These are phyloP conservation scores for Drosophila ironensis DNA, from an alignment of 1,140 invertebrate genomes.

Conservation along the genomic window DNA sequence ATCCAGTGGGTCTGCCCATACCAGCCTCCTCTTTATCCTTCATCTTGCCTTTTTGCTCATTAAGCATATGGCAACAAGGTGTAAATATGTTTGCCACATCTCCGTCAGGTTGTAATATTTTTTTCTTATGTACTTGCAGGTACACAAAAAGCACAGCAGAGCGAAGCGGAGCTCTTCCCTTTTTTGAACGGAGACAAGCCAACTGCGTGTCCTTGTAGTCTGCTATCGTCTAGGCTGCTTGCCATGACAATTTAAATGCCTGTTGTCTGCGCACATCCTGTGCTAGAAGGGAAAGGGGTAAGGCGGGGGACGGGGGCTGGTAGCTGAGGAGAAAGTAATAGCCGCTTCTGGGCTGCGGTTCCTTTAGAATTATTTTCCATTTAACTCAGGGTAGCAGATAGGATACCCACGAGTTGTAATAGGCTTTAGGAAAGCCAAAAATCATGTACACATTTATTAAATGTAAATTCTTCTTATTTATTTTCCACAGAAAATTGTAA, in stretches of 20 bases:
- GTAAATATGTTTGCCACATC: conserved; percentile 57
- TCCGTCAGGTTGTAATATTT: conserved; percentile 35
- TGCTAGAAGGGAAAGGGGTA: background rate
- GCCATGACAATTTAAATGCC: conserved; percentile 76
- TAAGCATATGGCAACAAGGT: conserved; percentile 76
- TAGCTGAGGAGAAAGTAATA: conserved; percentile 54
- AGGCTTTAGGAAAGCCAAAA: background rate
- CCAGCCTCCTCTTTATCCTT: conserved; percentile 4
- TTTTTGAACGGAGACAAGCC: conserved; percentile 43
- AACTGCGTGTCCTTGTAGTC: conserved; percentile 42
- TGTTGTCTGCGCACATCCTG: conserved; percentile 45
- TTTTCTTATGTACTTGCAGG: conserved; percentile 35
- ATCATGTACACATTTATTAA: too few species aligned
- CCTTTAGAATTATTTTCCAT: conserved; percentile 19
- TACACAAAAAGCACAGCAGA: conserved; percentile 44
- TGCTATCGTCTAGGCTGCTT: conserved; percentile 39
- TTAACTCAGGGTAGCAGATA: conserved; percentile 8
- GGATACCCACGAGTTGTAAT: too few species aligned
- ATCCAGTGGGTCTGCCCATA: background rate
- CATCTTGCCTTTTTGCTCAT: conserved; percentile 57
- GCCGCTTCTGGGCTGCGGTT: conserved; percentile 60
- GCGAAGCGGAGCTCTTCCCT: background rate
- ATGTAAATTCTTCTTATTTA: background rate
- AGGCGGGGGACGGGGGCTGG: background rate
- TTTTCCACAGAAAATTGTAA: too few species aligned